Conservation (phyloP, 2,797 vertebrate genomes). For the Vespertilio murinus region DNA sequence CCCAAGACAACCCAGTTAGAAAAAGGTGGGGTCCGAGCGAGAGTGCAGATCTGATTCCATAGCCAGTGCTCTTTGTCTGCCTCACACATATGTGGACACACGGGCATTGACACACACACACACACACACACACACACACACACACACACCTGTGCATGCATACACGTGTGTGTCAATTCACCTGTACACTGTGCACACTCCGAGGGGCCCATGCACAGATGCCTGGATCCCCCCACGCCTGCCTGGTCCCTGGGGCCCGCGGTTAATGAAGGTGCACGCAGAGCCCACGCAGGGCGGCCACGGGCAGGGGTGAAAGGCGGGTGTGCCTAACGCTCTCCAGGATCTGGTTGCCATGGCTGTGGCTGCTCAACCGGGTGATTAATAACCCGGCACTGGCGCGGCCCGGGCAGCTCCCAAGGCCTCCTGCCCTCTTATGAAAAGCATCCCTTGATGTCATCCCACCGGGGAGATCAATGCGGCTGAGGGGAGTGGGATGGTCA, state of each 20-base stretch:
- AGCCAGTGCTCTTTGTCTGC: not conserved
- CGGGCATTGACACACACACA: too few relatives aligned
- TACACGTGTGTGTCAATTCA: not conserved
- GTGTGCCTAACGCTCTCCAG: not conserved
- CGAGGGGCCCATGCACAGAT: not conserved
- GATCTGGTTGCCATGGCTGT: constrained; percentile 55
- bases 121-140: not conserved
- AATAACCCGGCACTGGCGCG: constrained; percentile 51
- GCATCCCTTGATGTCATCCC: constrained; percentile 44
- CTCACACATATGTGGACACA: not conserved
- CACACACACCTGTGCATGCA: not conserved
- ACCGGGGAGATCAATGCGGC: constrained; percentile 1
- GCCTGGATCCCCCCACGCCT: not conserved
- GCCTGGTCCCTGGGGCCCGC: not conserved
- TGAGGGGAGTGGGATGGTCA: not conserved
- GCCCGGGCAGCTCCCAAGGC: constrained; percentile 60
- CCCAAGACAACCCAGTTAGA: not conserved
- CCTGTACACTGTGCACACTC: not conserved
- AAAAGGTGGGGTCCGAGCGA: not conserved
- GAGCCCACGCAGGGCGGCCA: constrained; percentile 44
- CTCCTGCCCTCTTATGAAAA: constrained; percentile 62
- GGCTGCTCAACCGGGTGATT: constrained; percentile 40
- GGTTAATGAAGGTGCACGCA: not conserved
- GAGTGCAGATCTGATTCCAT: not conserved
- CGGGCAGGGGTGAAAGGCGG: constrained; percentile 57